A percentile compares a stretch with the other conserved stretches of the same genome.
Conservation (phyloP, 2,113 vertebrate species). For the Epinephelus moara region DNA sequence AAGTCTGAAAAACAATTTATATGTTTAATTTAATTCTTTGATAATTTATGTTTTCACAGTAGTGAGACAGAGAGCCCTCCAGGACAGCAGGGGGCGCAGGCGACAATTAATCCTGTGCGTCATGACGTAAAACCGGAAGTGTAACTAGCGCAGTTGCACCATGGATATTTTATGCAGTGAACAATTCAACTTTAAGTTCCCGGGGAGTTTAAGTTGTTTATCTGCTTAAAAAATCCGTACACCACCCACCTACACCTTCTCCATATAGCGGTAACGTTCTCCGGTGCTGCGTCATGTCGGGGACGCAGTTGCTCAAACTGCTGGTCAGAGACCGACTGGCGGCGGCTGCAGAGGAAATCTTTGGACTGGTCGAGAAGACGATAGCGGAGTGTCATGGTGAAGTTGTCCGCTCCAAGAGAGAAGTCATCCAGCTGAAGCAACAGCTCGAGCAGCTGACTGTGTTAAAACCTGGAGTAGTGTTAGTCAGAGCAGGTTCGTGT, state of each 20-base stretch:
- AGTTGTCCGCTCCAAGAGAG: constrained; percentile 12
- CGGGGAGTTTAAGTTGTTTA: not conserved
- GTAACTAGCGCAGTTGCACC: too few relatives aligned
- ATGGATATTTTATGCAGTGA: too few relatives aligned
- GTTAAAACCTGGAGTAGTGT: not conserved
- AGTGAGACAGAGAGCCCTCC: too few relatives aligned
- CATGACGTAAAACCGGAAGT: too few relatives aligned
- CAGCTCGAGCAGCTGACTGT: constrained; percentile 18
- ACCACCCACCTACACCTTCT: not conserved
- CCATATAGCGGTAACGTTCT: not conserved
- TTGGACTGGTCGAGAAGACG: constrained; percentile 21
- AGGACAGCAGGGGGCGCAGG: too few relatives aligned
- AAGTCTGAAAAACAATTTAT: too few relatives aligned
- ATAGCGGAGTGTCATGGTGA: constrained; percentile 16
- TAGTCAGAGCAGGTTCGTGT: constrained; percentile 14
- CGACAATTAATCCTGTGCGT: too few relatives aligned
- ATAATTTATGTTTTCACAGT: too few relatives aligned
- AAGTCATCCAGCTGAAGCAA: constrained; percentile 6
- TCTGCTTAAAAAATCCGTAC: too few relatives aligned
- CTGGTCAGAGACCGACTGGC: constrained; percentile 7
- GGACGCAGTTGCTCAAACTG: constrained; percentile 7
- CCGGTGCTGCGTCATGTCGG: constrained; percentile 13
- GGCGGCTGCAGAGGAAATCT: constrained; percentile 20
- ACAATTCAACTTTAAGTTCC: not conserved
- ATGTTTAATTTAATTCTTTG: too few relatives aligned